Evolutionary conservation across 2,888 invertebrate genomes (phyloP).

Genomic region (Herminia tarsipennalis): DNA sequence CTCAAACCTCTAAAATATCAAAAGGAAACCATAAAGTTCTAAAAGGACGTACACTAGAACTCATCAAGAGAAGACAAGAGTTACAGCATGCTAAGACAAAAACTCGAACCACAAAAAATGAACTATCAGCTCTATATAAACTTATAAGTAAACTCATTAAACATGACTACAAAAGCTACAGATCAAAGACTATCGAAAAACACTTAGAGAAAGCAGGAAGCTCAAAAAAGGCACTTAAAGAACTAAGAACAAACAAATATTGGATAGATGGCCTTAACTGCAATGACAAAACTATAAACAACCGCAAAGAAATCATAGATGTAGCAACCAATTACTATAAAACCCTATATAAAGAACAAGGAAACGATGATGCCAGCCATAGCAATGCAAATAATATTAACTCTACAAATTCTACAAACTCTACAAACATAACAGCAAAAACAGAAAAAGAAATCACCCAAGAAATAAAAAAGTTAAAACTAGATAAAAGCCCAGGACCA

Average conservation of each 20-base stretch:
- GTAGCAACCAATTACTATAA: neutral
- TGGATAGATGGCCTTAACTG: conserved; percentile 16
- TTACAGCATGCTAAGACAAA: conserved; percentile 12
- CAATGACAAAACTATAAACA: conserved; percentile 1
- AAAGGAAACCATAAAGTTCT: conserved; percentile 4
- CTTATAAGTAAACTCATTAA: conserved; percentile 24
- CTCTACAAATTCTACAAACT: neutral
- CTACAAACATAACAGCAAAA: neutral
- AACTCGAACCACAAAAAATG: neutral
- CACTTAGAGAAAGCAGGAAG: too few relatives aligned
- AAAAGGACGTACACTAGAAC: conserved; percentile 11
- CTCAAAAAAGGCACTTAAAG: conserved; percentile 7
- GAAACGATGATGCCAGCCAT: neutral
- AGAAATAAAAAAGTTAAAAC: neutral
- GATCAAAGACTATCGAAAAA: conserved; percentile 18
- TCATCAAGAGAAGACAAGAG: conserved; percentile 21
- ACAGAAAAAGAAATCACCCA: neutral
- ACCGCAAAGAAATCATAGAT: too few relatives aligned
- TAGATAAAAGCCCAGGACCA: too few relatives aligned
- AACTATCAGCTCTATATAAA: conserved; percentile 16
- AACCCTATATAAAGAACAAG: neutral
- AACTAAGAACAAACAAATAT: conserved; percentile 9
- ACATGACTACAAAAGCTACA: conserved; percentile 15
- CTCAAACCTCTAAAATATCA: too few relatives aligned
- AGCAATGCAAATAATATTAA: neutral